Base-by-base conservation (phyloP, 2,113 vertebrate genomes). In the Paedocypris sp. region DNA sequence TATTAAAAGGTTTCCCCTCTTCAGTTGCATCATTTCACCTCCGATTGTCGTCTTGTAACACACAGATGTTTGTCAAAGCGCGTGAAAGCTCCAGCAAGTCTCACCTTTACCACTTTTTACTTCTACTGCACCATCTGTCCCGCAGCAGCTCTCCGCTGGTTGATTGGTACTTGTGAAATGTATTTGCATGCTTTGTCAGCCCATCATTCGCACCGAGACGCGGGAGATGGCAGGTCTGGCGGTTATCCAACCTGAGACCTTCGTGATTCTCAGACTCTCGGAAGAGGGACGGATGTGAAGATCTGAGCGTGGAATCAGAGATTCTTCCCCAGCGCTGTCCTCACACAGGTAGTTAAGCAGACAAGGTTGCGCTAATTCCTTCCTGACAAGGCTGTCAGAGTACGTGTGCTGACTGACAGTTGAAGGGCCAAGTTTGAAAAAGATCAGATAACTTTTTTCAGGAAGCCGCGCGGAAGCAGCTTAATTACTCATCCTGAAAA, bases 401-500 rank as follows among this genome's bases (percentile, higher is more conserved):
- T 39, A 32, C 13, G 18, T 47, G 31, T 18, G 39, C 33, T 72
- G 66, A 58, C 54, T 72, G 70, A 68, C 70, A 72, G 52, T 31
- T 58, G 66, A 68, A 32, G 66, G 54, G n/a, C 52, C 57, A 65
- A 66, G 59, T 47, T 49, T 35, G 26, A 49, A 47, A 58, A 25
- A 11, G 57, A 53, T 42, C 58, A 62, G 57, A 36, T 47, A 52
- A 45, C 50, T 64, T 60, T 60, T 64, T 56, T 52, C 41, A 18
- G 32, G 20, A 53, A 32, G 36, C 46, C 53, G 50, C 16, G 13
- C 15, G 15, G 36, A 19, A 65, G 36, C 35, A 66, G 64, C 60
- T 67, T 75, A 69, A 72, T 72, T 72, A 67, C 38, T 31, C 57
- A 41, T 39, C 58, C 45, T 41, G 23, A 36, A 67, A 60, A 54